A percentile compares a stretch with the other conserved stretches of the same genome.
phyloP scores from a whole-genome alignment of 2,113 vertebrate genomes.

The Pycnonotus jocosus region DNA sequence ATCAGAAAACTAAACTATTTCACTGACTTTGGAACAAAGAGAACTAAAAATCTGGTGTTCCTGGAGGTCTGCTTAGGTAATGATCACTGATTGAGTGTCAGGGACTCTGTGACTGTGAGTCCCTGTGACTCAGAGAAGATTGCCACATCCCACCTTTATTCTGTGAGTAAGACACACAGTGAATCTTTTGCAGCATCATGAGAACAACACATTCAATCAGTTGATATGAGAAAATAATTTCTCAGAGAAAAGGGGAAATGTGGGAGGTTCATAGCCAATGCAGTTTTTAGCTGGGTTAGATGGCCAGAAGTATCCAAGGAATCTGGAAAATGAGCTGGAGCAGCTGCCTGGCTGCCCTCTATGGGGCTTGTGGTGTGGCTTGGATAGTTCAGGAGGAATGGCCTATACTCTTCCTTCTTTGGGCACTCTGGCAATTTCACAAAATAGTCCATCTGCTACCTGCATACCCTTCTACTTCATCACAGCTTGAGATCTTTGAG shows the following conservation, averaged over 20 bases:
- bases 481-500: neutral
- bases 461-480: neutral
- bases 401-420: neutral
- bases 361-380: rapidly evolving
- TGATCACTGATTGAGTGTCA: neutral
- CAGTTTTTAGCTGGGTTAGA: neutral
- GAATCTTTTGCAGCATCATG: neutral
- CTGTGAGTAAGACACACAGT: neutral
- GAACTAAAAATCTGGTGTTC: neutral
- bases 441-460: neutral
- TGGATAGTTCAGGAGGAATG: neutral
- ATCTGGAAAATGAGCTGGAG: neutral
- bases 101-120: no score
- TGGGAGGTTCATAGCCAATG: neutral
- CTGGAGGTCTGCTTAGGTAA: neutral
- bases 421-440: neutral
- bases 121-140: neutral
- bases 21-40: neutral
- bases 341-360: rapidly evolving
- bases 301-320: neutral
- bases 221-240: neutral
- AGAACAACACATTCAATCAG: neutral
- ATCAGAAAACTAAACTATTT: neutral
- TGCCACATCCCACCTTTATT: neutral
- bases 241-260: neutral